Evolutionary conservation across 2,888 invertebrate genomes (phyloP).

Genomic region (Spialia ferax): DNA sequence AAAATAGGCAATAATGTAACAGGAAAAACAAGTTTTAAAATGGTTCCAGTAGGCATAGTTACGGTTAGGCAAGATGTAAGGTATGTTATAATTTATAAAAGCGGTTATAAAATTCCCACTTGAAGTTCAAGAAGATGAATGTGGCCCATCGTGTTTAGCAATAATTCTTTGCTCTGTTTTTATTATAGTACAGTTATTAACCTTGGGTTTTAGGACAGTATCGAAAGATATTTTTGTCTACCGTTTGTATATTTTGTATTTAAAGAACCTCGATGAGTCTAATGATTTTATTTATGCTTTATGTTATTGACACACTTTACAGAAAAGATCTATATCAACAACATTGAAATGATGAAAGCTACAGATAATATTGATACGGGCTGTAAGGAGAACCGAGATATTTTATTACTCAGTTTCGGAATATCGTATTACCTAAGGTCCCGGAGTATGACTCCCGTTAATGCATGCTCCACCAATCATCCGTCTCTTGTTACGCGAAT

Average conservation of each 20-base stretch:
- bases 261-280: no score
- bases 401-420: conserved; percentile 58
- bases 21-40: not conserved
- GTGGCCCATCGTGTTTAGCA: conserved; percentile 60
- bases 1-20: not conserved
- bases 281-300: not conserved
- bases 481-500: conserved; percentile 66
- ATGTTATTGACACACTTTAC: conserved; percentile 13
- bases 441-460: conserved; percentile 78
- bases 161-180: conserved; percentile 73
- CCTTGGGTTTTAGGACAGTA: not conserved
- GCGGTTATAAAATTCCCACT: conserved; percentile 64
- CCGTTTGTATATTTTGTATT: no score
- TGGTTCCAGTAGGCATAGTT: not conserved
- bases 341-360: conserved; percentile 33
- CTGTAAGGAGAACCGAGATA: conserved; percentile 42
- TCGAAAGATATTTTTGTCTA: no score
- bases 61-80: conserved; percentile 5
- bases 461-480: conserved; percentile 73
- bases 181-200: conserved; percentile 57
- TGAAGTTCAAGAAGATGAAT: conserved; percentile 62
- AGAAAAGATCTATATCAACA: conserved; percentile 20
- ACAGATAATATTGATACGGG: conserved; percentile 32
- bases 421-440: conserved; percentile 75
- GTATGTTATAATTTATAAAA: conserved; percentile 41